Evolutionary conservation across 2,888 invertebrate species (phyloP), one percentile per base, ranked within the genome.

Genomic region (Agrotis segetum): DNA sequence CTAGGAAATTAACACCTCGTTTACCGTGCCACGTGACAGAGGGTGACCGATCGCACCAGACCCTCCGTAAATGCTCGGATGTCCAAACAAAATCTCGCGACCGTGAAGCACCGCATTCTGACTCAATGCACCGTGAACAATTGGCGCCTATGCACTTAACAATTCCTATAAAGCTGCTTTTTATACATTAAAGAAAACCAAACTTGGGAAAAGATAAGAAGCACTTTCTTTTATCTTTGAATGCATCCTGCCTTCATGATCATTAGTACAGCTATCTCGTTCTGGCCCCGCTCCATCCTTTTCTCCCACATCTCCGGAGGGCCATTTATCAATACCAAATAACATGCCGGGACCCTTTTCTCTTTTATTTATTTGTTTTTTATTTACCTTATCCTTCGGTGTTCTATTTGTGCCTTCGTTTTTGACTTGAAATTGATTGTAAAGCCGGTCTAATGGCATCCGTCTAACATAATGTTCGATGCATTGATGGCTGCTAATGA

Each of bases 311-410:
- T 92, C 95, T 94, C 91, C 90, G 93, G 93, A 92, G 92, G 93
- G 92, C 94, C 93, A 96, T 96, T 96, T 96, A 96, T 96, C 96
- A 96, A 96, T 95, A 94, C 96, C 94, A 95, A 96, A 96, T 96
- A 96, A 95, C 96, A 95, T 95, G 93, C 93, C 94, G 93, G 94
- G 94, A 89, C 92, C 79, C 93, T 93, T 95, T 95, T 94, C 92
- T 92, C 90, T 90, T 92, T 86, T 92, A 92, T 95, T 94, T 95
- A 90, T 95, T 95, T 95, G 89, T 95, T 95, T 95, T 96, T 95
- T 96, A 93, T 94, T 95, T 94, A 94, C 92, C 89, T 94, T 94
- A 94, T 94, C 92, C 92, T 92, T 93, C 91, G 91, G 88, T 93
- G 92, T 91, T 91, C 90, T 91, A 91, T 93, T 92, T 92, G 89